phyloP scores from a whole-genome alignment of 1,140 invertebrate genomes.

The Pteromalus puparum region DNA sequence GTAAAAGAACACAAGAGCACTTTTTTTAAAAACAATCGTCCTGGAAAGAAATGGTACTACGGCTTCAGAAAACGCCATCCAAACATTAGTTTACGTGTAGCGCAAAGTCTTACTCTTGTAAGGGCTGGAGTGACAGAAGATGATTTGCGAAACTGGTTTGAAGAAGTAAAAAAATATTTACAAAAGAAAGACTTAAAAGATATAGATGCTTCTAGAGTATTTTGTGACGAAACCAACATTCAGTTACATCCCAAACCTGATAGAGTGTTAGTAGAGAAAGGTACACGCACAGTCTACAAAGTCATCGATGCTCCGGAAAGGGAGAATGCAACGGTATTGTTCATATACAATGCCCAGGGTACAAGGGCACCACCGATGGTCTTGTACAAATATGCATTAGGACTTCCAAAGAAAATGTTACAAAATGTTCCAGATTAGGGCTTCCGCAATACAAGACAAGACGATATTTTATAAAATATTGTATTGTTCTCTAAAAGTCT shows the following conservation, averaged over 20 bases:
- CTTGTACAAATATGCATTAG: conserved; percentile 63
- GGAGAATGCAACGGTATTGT: conserved; percentile 56
- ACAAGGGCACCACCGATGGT: conserved; percentile 62
- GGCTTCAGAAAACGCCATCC: conserved; percentile 61
- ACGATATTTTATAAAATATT: too few species aligned
- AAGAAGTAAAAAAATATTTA: conserved; percentile 52
- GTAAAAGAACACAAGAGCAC: conserved; percentile 56
- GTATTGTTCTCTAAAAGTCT: too few species aligned
- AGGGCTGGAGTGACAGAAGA: conserved; percentile 56
- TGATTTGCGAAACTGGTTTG: conserved; percentile 58
- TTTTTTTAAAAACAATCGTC: conserved; percentile 57
- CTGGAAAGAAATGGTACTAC: conserved; percentile 56
- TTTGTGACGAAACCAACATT: conserved; percentile 65
- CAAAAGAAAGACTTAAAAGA: conserved; percentile 51
- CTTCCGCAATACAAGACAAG: too few species aligned
- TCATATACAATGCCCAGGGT: conserved; percentile 62
- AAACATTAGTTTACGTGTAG: conserved; percentile 50
- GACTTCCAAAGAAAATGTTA: conserved; percentile 60
- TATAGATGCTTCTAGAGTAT: conserved; percentile 61
- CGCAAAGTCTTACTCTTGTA: conserved; percentile 58
- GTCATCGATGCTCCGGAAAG: conserved; percentile 54
- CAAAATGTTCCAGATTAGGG: conserved; percentile 61
- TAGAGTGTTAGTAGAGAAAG: conserved; percentile 40
- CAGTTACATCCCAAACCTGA: conserved; percentile 61
- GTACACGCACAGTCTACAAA: conserved; percentile 40